phyloP scores from a whole-genome alignment of 2,888 invertebrate genomes.

The Galeopsomyia nigrocyanea region DNA sequence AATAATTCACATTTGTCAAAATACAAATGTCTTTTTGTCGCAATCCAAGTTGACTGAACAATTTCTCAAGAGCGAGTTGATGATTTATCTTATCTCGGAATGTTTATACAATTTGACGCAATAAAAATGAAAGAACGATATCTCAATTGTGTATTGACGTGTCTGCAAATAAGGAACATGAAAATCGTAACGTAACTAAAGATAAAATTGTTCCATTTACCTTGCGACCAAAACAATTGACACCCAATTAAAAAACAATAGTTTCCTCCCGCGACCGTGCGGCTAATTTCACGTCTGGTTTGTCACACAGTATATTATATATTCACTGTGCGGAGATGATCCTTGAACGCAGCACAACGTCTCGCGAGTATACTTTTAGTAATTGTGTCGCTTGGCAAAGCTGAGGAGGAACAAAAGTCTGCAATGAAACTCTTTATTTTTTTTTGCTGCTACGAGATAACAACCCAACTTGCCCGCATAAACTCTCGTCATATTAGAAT shows the following conservation, averaged over 20 bases:
- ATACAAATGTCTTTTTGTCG: too few relatives aligned
- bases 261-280: conserved; percentile 5
- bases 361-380: background rate
- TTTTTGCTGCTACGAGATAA: background rate
- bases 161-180: too few relatives aligned
- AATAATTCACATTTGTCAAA: too few relatives aligned
- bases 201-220: conserved; percentile 4
- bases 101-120: background rate
- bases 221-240: conserved; percentile 19
- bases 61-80: background rate
- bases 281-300: conserved; percentile 10
- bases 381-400: conserved; percentile 4
- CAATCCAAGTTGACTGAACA: too few relatives aligned
- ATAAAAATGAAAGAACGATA: background rate
- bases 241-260: conserved; percentile 28
- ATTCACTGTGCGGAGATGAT: conserved; percentile 23
- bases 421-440: conserved; percentile 15
- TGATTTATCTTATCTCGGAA: conserved; percentile 11
- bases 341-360: conserved; percentile 13
- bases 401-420: conserved; percentile 18
- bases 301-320: conserved; percentile 11
- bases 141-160: too few relatives aligned
- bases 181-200: background rate
- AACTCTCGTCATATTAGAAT: too few relatives aligned
- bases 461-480: too few relatives aligned